Evolutionary conservation across 1,140 invertebrate species (phyloP).

Genomic region (Drosophila ironensis): DNA sequence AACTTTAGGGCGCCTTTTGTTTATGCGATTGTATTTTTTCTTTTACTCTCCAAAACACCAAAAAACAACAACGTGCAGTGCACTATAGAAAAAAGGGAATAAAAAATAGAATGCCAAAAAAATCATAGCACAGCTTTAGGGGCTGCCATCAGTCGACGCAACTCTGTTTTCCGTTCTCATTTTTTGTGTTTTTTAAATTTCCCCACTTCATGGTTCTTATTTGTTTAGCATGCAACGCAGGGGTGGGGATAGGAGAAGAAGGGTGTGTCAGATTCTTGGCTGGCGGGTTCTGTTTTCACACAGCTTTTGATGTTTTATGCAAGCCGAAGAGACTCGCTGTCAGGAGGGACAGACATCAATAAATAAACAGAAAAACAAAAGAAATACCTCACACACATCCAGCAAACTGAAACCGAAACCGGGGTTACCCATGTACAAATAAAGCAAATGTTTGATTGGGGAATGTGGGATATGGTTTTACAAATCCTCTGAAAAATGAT

Average conservation of each 20-base stretch:
- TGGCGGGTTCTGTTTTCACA: conserved; percentile 54
- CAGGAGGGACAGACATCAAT: conserved; percentile 21
- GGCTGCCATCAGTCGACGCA: conserved; percentile 15
- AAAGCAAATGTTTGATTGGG: conserved; percentile 4
- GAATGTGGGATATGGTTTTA: not conserved
- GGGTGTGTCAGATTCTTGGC: conserved; percentile 12
- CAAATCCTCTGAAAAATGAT: not conserved
- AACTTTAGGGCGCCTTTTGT: conserved; percentile 75
- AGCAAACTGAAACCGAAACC: conserved; percentile 11
- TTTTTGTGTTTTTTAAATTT: conserved; percentile 23
- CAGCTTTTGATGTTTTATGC: conserved; percentile 76
- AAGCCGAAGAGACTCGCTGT: conserved; percentile 28
- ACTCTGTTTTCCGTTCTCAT: conserved; percentile 4
- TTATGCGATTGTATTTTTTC: conserved; percentile 64
- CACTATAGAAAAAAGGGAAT: conserved; percentile 1
- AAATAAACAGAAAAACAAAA: not conserved
- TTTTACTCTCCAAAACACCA: not conserved
- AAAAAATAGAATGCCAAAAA: conserved; percentile 41
- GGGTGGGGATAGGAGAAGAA: too few species aligned
- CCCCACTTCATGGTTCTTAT: conserved; percentile 36
- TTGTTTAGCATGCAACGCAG: conserved; percentile 49
- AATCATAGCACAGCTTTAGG: conserved; percentile 58
- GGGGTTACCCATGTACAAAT: not conserved
- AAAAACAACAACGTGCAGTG: conserved; percentile 16
- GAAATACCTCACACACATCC: not conserved